Conservation (phyloP, 2,888 invertebrate species). For the Scaptomyza cyrtandrae region DNA sequence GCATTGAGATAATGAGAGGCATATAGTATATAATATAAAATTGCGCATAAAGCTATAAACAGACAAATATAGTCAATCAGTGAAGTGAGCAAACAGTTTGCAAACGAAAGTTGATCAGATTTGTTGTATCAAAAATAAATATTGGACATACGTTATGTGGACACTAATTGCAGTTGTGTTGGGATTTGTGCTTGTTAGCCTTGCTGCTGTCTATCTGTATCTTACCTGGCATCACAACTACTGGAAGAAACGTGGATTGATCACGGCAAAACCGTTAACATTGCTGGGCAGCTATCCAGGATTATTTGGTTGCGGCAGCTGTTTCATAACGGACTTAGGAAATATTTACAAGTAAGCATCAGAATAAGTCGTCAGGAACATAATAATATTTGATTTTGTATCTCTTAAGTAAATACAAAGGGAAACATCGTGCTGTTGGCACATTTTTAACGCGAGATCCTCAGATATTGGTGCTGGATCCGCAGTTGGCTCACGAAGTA, state of each 20-base stretch:
- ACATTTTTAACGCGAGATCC: constrained; percentile 82
- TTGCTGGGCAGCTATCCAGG: constrained; percentile 82
- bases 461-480: constrained; percentile 83
- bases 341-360: constrained; percentile 58
- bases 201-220: constrained; percentile 60
- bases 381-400: not conserved
- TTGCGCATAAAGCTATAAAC: constrained; percentile 5
- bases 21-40: not conserved
- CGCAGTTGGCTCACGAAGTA: constrained; percentile 81
- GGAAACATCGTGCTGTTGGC: constrained; percentile 82
- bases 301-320: constrained; percentile 40
- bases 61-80: constrained; percentile 10
- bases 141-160: constrained; percentile 35
- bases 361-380: too few species aligned
- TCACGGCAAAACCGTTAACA: constrained; percentile 80
- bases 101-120: constrained; percentile 6
- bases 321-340: constrained; percentile 57
- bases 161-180: constrained; percentile 34
- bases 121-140: constrained; percentile 1
- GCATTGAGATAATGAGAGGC: constrained; percentile 11
- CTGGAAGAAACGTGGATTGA: constrained; percentile 82
- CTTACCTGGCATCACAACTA: constrained; percentile 78
- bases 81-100: constrained; percentile 38
- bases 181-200: constrained; percentile 31
- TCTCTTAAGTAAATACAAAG: constrained; percentile 73